Evolutionary conservation across 2,888 invertebrate genomes (phyloP), one percentile per base, ranked within the genome.

Genomic region (Melieria crassipennis): DNA sequence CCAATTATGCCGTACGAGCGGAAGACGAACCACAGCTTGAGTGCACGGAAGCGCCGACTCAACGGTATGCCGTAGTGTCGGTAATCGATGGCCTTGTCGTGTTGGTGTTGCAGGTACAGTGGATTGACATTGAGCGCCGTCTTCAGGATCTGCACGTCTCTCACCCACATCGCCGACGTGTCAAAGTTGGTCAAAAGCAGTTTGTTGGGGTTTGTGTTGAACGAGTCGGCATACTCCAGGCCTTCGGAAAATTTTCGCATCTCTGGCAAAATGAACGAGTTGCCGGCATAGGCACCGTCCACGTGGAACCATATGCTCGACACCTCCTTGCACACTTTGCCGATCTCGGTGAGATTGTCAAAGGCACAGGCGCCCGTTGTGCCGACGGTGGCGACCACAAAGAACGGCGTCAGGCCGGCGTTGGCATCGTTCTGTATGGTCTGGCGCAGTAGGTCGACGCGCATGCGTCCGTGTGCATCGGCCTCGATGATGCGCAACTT

Each of bases 171-270:
- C 16, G 93, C 91, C 0, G 95, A 94, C 77, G 94, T 94, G 83
- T 96, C 96, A 78, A 94, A 95, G 84, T 93, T 94, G 5, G 94
- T 92, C 70, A 96, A 87, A 82, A 96, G 87, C 91, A 95, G 93
- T 87, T 96, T 96, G 85, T 95, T 95, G 0, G 96, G 93, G 83
- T 96, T 96, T 9, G 93, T 93, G 83, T 95, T 95, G 86, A 96
- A 94, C 0, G 95, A 95, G 82, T 93, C 92, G 0, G 93, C 95
- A 82, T 92, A 91, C 87, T 94, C 91, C 46, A 92, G 88, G 0
- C 92, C 92, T 5, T 88, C 88, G 80, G 91, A 89, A 61, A 90
- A 87, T 0, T 89, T 88, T 73, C 93, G 89, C 84, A 94, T 90
- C 86, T 96, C 96, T 0, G 95, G 95, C 79, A 95, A 92, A 73